These are phyloP conservation scores for Thyatira batis DNA, from an alignment of 2,888 invertebrate genomes.

Conservation along the genomic window DNA sequence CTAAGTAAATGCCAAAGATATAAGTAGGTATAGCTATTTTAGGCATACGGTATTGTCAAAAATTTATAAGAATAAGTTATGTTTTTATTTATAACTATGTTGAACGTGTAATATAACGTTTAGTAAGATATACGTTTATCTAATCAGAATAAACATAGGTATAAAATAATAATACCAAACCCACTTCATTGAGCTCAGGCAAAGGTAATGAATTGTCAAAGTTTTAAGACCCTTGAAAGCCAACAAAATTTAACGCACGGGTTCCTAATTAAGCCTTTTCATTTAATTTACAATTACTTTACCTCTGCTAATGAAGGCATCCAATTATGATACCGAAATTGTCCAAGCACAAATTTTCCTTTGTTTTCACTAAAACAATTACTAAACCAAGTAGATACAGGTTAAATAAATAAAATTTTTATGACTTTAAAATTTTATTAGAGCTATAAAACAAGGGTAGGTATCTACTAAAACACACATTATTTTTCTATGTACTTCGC, in stretches of 20 bases:
- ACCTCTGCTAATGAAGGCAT: neutral
- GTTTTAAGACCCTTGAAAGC: neutral
- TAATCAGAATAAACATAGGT: neutral
- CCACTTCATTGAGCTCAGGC: neutral
- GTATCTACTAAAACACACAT: too few species aligned
- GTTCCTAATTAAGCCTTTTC: neutral
- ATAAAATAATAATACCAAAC: neutral
- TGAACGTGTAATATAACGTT: too few species aligned
- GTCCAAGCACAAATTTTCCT: neutral
- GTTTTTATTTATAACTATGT: too few species aligned
- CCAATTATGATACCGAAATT: neutral
- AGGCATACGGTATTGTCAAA: too few species aligned
- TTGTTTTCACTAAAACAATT: neutral
- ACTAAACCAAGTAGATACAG: neutral
- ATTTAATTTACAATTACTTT: neutral
- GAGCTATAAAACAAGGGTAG: too few species aligned
- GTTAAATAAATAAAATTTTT: neutral
- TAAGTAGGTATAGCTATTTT: too few species aligned
- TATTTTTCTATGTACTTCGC: too few species aligned
- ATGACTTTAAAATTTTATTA: too few species aligned
- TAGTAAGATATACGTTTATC: neutral
- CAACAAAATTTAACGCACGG: neutral
- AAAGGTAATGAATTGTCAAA: neutral
- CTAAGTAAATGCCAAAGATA: too few species aligned
- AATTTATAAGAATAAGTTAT: too few species aligned